Evolutionary conservation across 2,113 vertebrate genomes (phyloP).

Genomic region (Pangasianodon gigas): DNA sequence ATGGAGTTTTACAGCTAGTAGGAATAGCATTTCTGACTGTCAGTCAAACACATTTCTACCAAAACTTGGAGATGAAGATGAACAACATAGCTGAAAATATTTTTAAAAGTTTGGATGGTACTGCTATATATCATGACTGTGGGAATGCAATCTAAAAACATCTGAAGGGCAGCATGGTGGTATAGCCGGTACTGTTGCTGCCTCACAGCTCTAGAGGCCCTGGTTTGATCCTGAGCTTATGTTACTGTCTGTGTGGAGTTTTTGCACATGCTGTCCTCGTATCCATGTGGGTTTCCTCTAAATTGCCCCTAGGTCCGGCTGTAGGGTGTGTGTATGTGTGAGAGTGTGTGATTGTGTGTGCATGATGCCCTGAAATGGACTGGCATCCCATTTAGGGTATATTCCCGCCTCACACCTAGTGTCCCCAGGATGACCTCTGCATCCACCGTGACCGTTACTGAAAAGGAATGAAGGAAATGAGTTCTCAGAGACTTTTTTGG

Average conservation of each 20-base stretch:
- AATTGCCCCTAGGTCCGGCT: neutral
- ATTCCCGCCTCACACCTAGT: neutral
- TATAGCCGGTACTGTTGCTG: neutral
- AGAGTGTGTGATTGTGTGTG: neutral
- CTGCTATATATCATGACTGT: neutral
- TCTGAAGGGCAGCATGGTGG: neutral
- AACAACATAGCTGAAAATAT: neutral
- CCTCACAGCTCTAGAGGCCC: neutral
- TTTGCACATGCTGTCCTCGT: neutral
- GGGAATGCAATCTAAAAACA: neutral
- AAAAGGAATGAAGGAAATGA: neutral
- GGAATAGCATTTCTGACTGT: neutral
- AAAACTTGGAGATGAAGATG: neutral
- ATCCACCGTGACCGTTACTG: neutral
- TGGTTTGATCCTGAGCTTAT: neutral
- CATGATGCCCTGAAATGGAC: neutral
- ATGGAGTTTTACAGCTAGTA: neutral
- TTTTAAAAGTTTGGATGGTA: neutral
- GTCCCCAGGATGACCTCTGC: neutral
- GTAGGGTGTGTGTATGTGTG: neutral
- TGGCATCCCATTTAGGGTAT: neutral
- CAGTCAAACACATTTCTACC: neutral
- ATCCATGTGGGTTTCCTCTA: neutral
- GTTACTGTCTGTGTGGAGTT: neutral
- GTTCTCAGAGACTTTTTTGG: neutral